Base-by-base conservation (phyloP, 1,140 invertebrate genomes). In the Magallana gigas region DNA sequence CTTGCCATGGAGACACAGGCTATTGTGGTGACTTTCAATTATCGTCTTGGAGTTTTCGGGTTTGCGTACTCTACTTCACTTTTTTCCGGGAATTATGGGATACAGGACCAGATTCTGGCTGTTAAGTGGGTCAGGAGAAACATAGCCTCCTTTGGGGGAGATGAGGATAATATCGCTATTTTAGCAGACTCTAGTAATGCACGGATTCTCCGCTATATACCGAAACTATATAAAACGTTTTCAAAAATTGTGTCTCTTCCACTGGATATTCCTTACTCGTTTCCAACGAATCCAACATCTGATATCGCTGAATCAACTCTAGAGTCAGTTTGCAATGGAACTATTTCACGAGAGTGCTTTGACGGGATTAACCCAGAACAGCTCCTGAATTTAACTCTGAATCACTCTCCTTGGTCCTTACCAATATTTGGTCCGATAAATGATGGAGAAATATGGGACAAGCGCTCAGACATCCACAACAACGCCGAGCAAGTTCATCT, bases 61-160 rank as follows among this genome's bases (percentile, higher is more conserved):
- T 99, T 99, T 95, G 96, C 99, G 6, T 98, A 97, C 94, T 97
- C 99, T 91, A 36, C 1, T 0, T 98, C 97, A 88, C 97, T 97
- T 12, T 98, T 98, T 48, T 98, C 98, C 0, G 98, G 98, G 9
- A 99, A 99, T 94, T 97, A 98, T 80, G 98, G 98, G 12, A 95
- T 99, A 87, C 98, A 98, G 94, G 98, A 99, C 94, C 98, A 99
- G 95, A 95, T 98, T 91, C 97, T 99, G 97, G 98, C 98, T 7
- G 85, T 95, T 56, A 91, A 94, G 85, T 95, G 95, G 95, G 96
- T 99, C 8, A 96, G 97, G 92, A 97, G 98, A 92, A 99, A 99
- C 95, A 99, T 99, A 86, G 96, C 96, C 83, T 96, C 96, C 29
- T 99, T 99, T 94, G 98, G 98, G 60, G 99, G 99, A 5, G 98